Base-by-base conservation (phyloP, 1,140 invertebrate species). In the Polypedilum vanderplanki region DNA sequence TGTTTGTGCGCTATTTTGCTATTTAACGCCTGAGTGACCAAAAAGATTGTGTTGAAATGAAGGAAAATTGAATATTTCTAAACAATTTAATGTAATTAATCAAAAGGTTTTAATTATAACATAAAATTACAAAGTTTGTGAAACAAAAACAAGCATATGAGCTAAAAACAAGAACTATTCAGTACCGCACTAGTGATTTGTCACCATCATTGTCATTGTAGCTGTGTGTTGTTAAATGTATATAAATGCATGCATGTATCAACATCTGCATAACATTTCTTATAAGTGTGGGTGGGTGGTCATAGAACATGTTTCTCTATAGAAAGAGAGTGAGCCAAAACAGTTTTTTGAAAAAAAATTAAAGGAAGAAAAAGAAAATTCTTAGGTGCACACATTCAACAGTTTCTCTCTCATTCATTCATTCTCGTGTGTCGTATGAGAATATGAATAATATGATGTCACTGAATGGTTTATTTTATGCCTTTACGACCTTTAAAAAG, bases 231-330 rank as follows among this genome's bases (percentile, higher is more conserved):
- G 24, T 33, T 33, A 5, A 33, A 33, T 33, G 24, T 33, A 57
- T 57, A 57, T 57, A 57, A 57, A 15, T 57, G 12, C 46, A 57
- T n/a, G 4, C 10, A 15, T 57, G 12, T n/a, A 57, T n/a, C n/a
- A 57, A 57, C 46, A 57, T 57, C 46, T 57, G 46, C 46, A 57
- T 57, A 57, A 57, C 46, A 57, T 57, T n/a, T n/a, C n/a, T 57
- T 15, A n/a, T 57, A n/a, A 15, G 46, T 57, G 46, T 57, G 46
- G 46, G 46, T 57, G 46, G 46, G 12, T n/a, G 10, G n/a, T 33
- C 24, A 33, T 33, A 33, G 24, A 33, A 33, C 5, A 33, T 33
- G 24, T 33, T 33, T 33, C 24, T 33, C 24, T 33, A 33, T 1
- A 33, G 24, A 33, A 5, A 33, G 24, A 33, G 24, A 33, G 24